phyloP scores from a whole-genome alignment of 1,140 invertebrate genomes.

The Conus betulinus region DNA sequence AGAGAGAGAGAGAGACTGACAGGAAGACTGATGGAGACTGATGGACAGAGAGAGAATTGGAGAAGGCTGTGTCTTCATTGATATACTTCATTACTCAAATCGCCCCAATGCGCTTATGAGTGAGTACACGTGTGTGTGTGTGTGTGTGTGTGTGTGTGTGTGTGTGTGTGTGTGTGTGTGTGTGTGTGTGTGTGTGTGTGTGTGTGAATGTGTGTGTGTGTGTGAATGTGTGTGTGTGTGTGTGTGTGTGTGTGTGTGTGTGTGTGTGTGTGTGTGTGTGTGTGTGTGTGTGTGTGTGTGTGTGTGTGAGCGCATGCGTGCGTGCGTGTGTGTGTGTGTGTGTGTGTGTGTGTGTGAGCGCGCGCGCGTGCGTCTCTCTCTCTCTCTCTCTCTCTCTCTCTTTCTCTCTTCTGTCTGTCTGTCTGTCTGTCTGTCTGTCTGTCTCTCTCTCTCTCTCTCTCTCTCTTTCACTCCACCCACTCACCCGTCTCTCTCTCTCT shows the following conservation, averaged over 20 bases:
- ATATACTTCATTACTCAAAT: too few relatives aligned
- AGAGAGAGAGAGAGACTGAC: too few relatives aligned
- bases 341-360: not conserved
- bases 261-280: not conserved
- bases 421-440: too few relatives aligned
- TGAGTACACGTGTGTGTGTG: conserved; percentile 1
- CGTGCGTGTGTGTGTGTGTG: not conserved
- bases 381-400: too few relatives aligned
- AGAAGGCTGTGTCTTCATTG: too few relatives aligned
- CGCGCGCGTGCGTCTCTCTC: too few relatives aligned
- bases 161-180: not conserved
- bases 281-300: not conserved
- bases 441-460: too few relatives aligned
- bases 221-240: not conserved
- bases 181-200: not conserved
- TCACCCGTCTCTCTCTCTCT: too few relatives aligned
- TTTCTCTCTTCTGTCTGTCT: too few relatives aligned
- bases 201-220: not conserved
- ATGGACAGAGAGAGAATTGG: too few relatives aligned
- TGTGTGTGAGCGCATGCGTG: not conserved
- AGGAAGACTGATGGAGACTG: too few relatives aligned
- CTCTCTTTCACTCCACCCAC: too few relatives aligned
- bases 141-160: not conserved
- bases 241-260: not conserved
- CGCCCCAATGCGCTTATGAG: not conserved